Conservation (phyloP, 1,140 invertebrate species). For the Drosophila ananassae region DNA sequence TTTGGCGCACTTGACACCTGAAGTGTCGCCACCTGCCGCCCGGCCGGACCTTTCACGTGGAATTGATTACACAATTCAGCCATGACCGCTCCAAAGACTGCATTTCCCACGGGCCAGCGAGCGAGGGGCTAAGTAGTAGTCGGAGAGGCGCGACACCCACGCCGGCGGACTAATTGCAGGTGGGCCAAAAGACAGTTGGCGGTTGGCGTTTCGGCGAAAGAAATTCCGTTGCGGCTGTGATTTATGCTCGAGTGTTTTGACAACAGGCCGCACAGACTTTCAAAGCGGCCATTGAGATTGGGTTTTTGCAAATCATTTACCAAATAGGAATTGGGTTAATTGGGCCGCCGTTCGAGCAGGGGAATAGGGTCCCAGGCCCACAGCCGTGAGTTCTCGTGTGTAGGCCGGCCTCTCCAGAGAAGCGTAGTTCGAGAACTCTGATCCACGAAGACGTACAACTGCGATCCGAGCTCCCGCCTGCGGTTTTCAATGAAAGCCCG, state of each 20-base stretch:
- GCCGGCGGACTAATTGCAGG: conserved; percentile 56
- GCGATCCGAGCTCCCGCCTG: conserved; percentile 25
- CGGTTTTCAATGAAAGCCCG: conserved; percentile 44
- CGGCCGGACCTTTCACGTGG: conserved; percentile 41
- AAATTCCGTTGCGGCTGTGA: conserved; percentile 62
- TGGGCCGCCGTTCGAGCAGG: conserved; percentile 35
- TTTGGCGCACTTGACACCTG: conserved; percentile 66
- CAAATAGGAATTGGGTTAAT: conserved; percentile 73
- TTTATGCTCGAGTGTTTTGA: conserved; percentile 67
- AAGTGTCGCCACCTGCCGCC: conserved; percentile 42
- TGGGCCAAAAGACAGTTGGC: conserved; percentile 36
- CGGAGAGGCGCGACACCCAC: conserved; percentile 50
- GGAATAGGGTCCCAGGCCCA: conserved; percentile 22
- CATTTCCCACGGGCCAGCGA: conserved; percentile 40
- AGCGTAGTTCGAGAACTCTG: conserved; percentile 17
- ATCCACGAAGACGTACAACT: conserved; percentile 51
- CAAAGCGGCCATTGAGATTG: conserved; percentile 34
- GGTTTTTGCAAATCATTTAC: conserved; percentile 56
- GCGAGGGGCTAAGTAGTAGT: background rate
- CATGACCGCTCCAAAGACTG: conserved; percentile 32
- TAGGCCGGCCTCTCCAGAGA: conserved; percentile 25
- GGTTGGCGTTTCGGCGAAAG: conserved; percentile 50
- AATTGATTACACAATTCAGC: conserved; percentile 51
- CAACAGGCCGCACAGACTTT: conserved; percentile 52
- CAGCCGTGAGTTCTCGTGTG: conserved; percentile 27